Percentiles rank a stretch among this genome's conserved stretches.
Conservation (phyloP, 64 coral and sea anemone genomes). For the Montipora sp. region DNA sequence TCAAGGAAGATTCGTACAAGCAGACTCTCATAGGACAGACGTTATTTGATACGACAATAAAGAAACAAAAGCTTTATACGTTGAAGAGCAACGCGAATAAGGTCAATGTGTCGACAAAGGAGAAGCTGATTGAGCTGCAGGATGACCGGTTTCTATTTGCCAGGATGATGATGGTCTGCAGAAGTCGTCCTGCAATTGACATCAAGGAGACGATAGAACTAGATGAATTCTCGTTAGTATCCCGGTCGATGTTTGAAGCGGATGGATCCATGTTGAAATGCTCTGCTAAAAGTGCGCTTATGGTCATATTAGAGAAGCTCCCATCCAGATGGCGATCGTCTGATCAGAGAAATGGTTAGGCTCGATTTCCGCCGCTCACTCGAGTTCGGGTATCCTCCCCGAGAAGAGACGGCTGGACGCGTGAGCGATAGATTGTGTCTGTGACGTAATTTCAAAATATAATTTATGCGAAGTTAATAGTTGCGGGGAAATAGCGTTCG, state of each 20-base stretch:
- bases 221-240: constrained; percentile 19
- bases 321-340: neutral
- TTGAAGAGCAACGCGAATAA: neutral
- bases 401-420: too few species aligned
- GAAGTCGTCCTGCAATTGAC: constrained; percentile 9
- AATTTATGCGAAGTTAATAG: too few species aligned
- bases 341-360: neutral
- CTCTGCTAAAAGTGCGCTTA: neutral
- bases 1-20: neutral
- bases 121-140: constrained; percentile 22
- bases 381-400: too few species aligned
- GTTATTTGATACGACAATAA: neutral
- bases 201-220: neutral
- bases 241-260: neutral
- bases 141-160: constrained; percentile 13
- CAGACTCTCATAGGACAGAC: neutral
- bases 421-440: too few species aligned
- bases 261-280: neutral
- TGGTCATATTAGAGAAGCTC: neutral
- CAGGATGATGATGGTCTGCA: constrained; percentile 20
- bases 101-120: neutral
- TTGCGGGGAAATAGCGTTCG: too few species aligned
- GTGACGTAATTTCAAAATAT: too few species aligned
- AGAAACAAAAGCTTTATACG: neutral
- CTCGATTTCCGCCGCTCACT: neutral